These are phyloP conservation scores for Morbakka virulenta DNA, from an alignment of 30 jellyfish, hydroid and myxozoan genomes.

Conservation along the genomic window DNA sequence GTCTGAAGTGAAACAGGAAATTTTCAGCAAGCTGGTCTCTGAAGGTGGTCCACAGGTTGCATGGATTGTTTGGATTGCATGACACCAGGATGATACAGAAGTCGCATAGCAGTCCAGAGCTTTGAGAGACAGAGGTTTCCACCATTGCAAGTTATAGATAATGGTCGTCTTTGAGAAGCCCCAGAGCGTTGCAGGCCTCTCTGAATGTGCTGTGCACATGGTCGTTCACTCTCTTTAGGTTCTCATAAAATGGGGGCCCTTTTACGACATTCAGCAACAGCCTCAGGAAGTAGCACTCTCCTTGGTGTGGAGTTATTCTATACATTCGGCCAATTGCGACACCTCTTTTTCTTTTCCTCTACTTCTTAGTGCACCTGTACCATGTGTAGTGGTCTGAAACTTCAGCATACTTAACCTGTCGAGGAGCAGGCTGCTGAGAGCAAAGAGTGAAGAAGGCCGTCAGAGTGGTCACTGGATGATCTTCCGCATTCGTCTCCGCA, in stretches of 20 bases:
- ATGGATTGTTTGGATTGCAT: constrained; percentile 4
- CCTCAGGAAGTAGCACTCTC: constrained; percentile 52
- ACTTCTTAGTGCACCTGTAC: background rate
- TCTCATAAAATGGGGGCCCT: constrained; percentile 23
- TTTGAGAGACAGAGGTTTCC: constrained; percentile 6
- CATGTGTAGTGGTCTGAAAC: constrained; percentile 36
- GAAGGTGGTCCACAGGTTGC: constrained; percentile 1
- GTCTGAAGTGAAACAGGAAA: constrained; percentile 11
- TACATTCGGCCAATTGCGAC: constrained; percentile 42
- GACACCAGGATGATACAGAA: background rate
- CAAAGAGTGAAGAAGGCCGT: constrained; percentile 53
- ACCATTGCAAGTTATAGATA: constrained; percentile 37
- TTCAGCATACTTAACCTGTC: constrained; percentile 26
- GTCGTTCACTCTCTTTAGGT: constrained; percentile 1
- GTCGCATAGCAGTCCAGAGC: background rate
- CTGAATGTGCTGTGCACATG: too few relatives aligned
- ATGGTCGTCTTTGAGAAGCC: constrained; percentile 46
- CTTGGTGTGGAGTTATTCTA: constrained; percentile 36
- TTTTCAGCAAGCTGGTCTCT: background rate
- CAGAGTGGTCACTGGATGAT: constrained; percentile 16
- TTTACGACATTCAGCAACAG: background rate
- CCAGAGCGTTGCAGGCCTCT: constrained; percentile 54
- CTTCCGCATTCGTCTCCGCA: constrained; percentile 51
- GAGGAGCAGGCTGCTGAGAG: constrained; percentile 25
- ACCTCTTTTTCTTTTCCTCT: constrained; percentile 35